Percentiles rank a stretch among this genome's conserved stretches.
Evolutionary conservation across 2,888 invertebrate genomes (phyloP).

Genomic region (Drosophila koepferae): DNA sequence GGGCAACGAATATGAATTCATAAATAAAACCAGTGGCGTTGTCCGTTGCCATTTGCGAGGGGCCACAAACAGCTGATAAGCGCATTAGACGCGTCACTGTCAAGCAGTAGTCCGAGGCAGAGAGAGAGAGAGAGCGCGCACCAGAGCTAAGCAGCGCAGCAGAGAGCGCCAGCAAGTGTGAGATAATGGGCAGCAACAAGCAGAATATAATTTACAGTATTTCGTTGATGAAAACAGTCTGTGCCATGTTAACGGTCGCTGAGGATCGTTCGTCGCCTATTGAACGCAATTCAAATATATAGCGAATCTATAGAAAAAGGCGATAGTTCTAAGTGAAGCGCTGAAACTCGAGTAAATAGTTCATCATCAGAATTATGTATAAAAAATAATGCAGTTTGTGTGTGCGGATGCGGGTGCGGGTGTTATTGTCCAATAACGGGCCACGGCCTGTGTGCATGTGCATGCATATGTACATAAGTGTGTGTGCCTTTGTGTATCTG

Average conservation of each 20-base stretch:
- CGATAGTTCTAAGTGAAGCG: constrained; percentile 28
- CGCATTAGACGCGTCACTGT: constrained; percentile 29
- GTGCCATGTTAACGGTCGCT: constrained; percentile 50
- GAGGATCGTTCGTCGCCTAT: constrained; percentile 48
- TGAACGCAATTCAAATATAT: constrained; percentile 1
- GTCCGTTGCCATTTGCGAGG: constrained; percentile 5
- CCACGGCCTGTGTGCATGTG: constrained; percentile 4
- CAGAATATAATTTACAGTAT: constrained; percentile 52
- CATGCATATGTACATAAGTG: constrained; percentile 2
- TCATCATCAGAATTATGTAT: constrained; percentile 36
- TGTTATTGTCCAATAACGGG: constrained; percentile 9
- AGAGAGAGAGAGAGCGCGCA: neutral
- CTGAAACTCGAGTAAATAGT: constrained; percentile 47
- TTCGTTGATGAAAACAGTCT: constrained; percentile 47
- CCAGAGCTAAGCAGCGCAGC: neutral
- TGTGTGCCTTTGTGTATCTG: constrained; percentile 7
- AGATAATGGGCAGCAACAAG: constrained; percentile 51
- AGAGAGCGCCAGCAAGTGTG: constrained; percentile 13
- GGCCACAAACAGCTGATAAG: constrained; percentile 54
- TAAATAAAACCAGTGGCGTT: constrained; percentile 39
- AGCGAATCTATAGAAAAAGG: constrained; percentile 19
- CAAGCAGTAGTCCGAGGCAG: constrained; percentile 6
- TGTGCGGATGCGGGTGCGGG: constrained; percentile 17
- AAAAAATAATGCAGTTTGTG: constrained; percentile 36
- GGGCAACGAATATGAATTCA: constrained; percentile 23